phyloP scores from a whole-genome alignment of 2,797 vertebrate genomes.

The Gymnothorax javanicus region DNA sequence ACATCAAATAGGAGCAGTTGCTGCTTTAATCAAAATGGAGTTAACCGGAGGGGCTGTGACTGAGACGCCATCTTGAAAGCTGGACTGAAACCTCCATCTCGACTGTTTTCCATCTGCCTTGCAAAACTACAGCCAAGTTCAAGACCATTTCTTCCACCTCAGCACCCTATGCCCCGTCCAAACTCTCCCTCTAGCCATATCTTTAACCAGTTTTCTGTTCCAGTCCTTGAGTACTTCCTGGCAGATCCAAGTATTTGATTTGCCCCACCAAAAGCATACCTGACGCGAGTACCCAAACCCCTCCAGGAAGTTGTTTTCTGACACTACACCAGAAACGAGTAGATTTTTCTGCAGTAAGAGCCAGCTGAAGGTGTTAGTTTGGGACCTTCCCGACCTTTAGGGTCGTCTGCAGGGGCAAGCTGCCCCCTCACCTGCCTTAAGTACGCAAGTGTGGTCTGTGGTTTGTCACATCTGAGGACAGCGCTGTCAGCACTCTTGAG shows the following conservation, averaged over 20 bases:
- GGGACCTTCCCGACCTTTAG: neutral
- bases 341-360: neutral
- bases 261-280: too few species aligned
- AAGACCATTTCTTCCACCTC: neutral
- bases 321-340: neutral
- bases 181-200: neutral
- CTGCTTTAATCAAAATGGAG: neutral
- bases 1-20: constrained; percentile 10
- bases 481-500: constrained; percentile 37
- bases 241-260: too few species aligned
- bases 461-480: constrained; percentile 33
- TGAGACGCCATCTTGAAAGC: neutral
- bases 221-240: too few species aligned
- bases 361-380: neutral
- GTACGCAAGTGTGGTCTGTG: neutral
- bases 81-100: neutral
- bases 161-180: neutral
- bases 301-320: too few species aligned
- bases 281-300: too few species aligned
- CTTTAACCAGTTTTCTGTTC: neutral
- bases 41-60: neutral
- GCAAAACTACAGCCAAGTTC: neutral
- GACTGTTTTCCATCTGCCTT: too few species aligned
- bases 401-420: neutral
- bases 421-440: neutral